A percentile compares a stretch with the other conserved stretches of the same genome.
phyloP scores from a whole-genome alignment of 2,888 invertebrate species.

The Stictocephala bisonia region DNA sequence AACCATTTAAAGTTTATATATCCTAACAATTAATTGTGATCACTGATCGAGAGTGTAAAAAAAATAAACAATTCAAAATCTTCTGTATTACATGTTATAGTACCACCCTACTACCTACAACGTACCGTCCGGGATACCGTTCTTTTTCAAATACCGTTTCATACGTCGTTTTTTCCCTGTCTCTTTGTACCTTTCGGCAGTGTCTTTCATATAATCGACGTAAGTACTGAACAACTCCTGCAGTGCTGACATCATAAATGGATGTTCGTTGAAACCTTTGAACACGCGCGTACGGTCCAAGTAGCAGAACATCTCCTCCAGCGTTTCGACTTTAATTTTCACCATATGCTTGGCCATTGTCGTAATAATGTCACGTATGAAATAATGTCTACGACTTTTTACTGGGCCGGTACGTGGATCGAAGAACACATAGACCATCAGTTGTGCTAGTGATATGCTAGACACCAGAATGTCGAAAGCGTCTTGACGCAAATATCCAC shows the following conservation, averaged over 20 bases:
- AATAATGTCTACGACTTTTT: neutral
- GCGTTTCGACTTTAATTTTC: neutral
- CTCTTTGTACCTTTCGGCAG: neutral
- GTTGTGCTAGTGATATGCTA: neutral
- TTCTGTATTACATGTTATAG: too few species aligned
- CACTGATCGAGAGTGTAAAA: too few species aligned
- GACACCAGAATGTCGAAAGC: neutral
- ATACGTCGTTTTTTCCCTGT: neutral
- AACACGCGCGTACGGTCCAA: slow-evolving; percentile 2
- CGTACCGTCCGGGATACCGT: too few species aligned
- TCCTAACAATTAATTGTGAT: too few species aligned
- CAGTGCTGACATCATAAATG: neutral
- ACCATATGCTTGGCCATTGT: neutral
- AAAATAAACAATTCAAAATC: too few species aligned
- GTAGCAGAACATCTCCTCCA: neutral
- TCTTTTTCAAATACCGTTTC: too few species aligned
- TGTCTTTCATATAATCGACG: neutral
- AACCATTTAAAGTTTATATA: too few species aligned
- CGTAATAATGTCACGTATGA: neutral
- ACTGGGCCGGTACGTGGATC: neutral
- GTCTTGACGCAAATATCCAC: neutral
- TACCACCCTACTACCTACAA: too few species aligned
- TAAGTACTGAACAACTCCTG: neutral
- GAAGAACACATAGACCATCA: neutral
- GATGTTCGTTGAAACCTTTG: neutral